Percentiles rank a stretch among this genome's conserved stretches.
Conservation (phyloP, 2,888 invertebrate species). For the Drepana falcataria region DNA sequence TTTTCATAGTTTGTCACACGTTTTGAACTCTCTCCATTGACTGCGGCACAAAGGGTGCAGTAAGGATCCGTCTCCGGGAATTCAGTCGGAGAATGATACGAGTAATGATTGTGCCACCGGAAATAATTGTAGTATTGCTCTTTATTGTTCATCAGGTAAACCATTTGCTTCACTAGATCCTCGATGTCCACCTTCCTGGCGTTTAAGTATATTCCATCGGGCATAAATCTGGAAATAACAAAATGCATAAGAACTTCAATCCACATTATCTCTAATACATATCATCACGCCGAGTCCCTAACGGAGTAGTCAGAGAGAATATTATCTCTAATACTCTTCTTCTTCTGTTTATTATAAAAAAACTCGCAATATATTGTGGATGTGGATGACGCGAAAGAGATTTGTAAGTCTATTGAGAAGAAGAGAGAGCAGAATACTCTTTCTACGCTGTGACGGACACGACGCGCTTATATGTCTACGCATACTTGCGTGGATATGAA, state of each 20-base stretch:
- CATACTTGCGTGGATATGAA: too few species aligned
- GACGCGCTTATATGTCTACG: too few species aligned
- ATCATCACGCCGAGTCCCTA: too few species aligned
- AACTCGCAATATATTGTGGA: too few species aligned
- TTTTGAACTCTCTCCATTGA: constrained; percentile 14
- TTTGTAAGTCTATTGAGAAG: too few species aligned
- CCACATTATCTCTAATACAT: too few species aligned
- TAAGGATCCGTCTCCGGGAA: constrained; percentile 25
- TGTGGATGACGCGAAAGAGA: too few species aligned
- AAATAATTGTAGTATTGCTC: constrained; percentile 26
- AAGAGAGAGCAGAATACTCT: too few species aligned
- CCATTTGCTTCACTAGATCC: constrained; percentile 23
- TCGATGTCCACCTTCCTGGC: constrained; percentile 16
- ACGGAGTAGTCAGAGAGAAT: too few species aligned
- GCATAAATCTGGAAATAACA: constrained; percentile 29
- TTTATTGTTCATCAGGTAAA: constrained; percentile 21
- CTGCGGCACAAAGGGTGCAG: constrained; percentile 29
- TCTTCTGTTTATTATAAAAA: too few species aligned
- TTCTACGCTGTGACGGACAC: too few species aligned
- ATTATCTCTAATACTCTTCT: too few species aligned
- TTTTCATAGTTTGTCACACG: neutral
- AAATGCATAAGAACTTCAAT: neutral
- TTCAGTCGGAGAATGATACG: constrained; percentile 20
- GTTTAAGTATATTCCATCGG: constrained; percentile 34
- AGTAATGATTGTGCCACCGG: constrained; percentile 32